These are phyloP conservation scores for Hylaeus anthracinus DNA, from an alignment of 1,140 invertebrate genomes.

Conservation along the genomic window DNA sequence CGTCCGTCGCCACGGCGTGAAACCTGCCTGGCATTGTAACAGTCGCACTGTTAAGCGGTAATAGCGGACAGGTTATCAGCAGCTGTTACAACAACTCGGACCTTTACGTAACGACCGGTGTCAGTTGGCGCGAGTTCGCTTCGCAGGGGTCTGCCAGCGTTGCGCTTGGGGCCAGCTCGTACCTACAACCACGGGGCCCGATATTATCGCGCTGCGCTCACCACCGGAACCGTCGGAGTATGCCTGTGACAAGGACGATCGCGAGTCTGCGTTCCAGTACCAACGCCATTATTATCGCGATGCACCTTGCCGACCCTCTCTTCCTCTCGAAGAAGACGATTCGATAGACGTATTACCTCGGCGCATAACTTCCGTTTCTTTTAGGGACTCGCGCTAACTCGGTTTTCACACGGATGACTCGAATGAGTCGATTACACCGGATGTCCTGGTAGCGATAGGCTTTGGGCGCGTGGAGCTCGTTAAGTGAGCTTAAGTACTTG, in stretches of 20 bases:
- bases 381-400: no score
- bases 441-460: no score
- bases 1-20: constrained; percentile 36
- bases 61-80: constrained; percentile 47
- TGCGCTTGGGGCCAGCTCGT: background rate
- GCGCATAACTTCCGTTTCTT: no score
- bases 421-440: no score
- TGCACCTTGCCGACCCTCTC: constrained; percentile 9
- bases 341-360: background rate
- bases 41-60: constrained; percentile 44
- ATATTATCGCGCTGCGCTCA: constrained; percentile 44
- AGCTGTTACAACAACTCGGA: constrained; percentile 29
- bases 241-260: constrained; percentile 41
- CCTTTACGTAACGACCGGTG: constrained; percentile 53
- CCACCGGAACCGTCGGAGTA: constrained; percentile 29
- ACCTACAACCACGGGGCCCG: constrained; percentile 17
- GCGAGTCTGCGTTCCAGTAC: constrained; percentile 20
- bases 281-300: constrained; percentile 47
- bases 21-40: constrained; percentile 48
- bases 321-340: no score
- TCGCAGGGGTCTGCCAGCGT: constrained; percentile 45
- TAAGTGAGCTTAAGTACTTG: no score
- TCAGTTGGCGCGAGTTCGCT: constrained; percentile 31
- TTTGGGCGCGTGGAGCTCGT: no score
- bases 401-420: no score